Percentiles rank a stretch among this genome's conserved stretches.
Conservation (phyloP, 1,140 invertebrate species). For the Conopomorpha cramerella region DNA sequence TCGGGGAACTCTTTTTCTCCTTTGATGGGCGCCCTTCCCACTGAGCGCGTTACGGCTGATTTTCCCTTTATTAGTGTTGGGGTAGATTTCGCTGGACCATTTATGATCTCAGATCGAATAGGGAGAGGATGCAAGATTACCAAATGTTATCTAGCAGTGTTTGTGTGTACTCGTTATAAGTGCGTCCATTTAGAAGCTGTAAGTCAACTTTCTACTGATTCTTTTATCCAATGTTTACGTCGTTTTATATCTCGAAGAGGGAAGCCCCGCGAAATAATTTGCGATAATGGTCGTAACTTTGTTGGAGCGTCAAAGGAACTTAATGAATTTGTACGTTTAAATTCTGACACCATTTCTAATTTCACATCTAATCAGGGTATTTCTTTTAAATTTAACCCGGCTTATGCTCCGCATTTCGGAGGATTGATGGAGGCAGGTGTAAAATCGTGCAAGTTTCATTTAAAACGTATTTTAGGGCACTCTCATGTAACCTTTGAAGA, state of each 20-base stretch:
- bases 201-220: conserved; percentile 3
- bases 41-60: neutral
- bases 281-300: too few species aligned
- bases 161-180: conserved; percentile 16
- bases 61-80: conserved; percentile 10
- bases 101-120: conserved; percentile 12
- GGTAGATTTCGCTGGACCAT: conserved; percentile 17
- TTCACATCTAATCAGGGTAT: too few species aligned
- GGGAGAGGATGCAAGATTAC: conserved; percentile 9
- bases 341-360: too few species aligned
- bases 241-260: conserved; percentile 6
- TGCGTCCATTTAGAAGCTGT: conserved; percentile 15
- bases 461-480: neutral
- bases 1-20: conserved; percentile 7
- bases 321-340: too few species aligned
- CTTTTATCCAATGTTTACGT: conserved; percentile 5
- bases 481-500: neutral
- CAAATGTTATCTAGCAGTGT: conserved; percentile 20
- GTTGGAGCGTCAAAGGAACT: too few species aligned
- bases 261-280: neutral
- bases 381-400: neutral
- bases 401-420: neutral
- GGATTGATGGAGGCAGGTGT: too few species aligned
- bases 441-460: neutral
- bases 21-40: conserved; percentile 7